Evolutionary conservation across 2,797 vertebrate species (phyloP), one percentile per base, ranked within the genome.

Genomic region (Basileuterus tristriatus): DNA sequence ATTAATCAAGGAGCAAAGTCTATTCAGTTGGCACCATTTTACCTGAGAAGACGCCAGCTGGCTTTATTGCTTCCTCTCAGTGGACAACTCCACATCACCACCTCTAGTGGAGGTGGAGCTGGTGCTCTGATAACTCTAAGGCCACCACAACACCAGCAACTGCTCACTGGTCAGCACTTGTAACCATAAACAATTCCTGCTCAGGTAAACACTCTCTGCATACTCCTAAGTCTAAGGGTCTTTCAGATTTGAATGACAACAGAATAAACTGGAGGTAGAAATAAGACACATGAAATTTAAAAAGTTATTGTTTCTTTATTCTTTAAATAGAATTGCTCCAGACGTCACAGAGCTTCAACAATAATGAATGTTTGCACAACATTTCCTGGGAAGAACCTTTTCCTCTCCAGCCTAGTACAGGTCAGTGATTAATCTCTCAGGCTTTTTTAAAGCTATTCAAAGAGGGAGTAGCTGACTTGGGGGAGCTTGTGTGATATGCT

Each of bases 311-410:
- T 84, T 93, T 74, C 47, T 79, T 90, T 91, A 72, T 82, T 89
- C 81, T 92, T 94, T 94, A 95, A 95, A 94, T 67, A 95, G 83
- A 82, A 79, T 69, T 52, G 47, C 81, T 75, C 29, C 77, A 88
- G 39, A 75, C 9, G 7, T 95, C 90, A 90, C 63, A 87, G 70
- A 80, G 12, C 78, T 82, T 76, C 60, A 92, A 85, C 79, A 93
- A 91, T 78, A 83, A 83, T 44, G 72, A 95, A 56, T 47, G 63
- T 70, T 83, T 91, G 79, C 43, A 75, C 65, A 68, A 74, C 67
- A 53, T 49, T 92, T 96, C 83, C 90, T 95, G 77, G 62, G 52
- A 93, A 96, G 85, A 90, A 70, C 74, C 30, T 89, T 71, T 95
- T 89, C 87, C 82, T 92, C 37, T 63, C 55, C 64, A 26, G 32